A percentile compares a stretch with the other conserved stretches of the same genome.
Conservation (phyloP, 2,113 vertebrate genomes). For the Oxygymnocypris stewartii region DNA sequence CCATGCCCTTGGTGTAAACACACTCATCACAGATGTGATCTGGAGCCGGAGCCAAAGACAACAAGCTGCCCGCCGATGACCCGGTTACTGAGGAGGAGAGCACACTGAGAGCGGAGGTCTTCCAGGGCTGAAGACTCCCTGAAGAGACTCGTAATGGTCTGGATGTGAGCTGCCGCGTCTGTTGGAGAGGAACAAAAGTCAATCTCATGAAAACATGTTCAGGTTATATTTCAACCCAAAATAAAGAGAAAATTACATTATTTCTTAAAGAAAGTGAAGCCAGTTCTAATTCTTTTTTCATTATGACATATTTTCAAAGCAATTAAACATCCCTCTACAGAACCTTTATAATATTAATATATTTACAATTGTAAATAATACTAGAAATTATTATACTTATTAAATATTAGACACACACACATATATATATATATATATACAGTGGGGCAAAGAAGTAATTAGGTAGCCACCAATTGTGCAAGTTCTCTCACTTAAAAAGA, state of each 20-base stretch:
- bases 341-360: no score
- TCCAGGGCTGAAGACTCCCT: conserved; percentile 46
- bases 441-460: no score
- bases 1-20: conserved; percentile 26
- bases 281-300: not conserved
- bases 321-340: no score
- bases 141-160: conserved; percentile 24
- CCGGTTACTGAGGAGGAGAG: conserved; percentile 59
- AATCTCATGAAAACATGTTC: not conserved
- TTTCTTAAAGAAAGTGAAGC: not conserved
- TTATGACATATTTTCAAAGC: not conserved
- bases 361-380: no score
- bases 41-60: conserved; percentile 57
- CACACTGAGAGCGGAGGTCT: conserved; percentile 60
- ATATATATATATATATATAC: no score
- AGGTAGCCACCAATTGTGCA: no score
- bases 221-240: not conserved
- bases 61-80: conserved; percentile 65
- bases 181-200: not conserved
- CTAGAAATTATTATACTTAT: no score
- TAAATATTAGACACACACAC: no score
- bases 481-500: no score
- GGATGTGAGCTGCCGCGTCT: conserved; percentile 45
- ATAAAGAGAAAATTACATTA: not conserved
- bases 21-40: conserved; percentile 66